phyloP scores from a whole-genome alignment of 2,797 vertebrate species.

The Lagocephalus sceleratus region DNA sequence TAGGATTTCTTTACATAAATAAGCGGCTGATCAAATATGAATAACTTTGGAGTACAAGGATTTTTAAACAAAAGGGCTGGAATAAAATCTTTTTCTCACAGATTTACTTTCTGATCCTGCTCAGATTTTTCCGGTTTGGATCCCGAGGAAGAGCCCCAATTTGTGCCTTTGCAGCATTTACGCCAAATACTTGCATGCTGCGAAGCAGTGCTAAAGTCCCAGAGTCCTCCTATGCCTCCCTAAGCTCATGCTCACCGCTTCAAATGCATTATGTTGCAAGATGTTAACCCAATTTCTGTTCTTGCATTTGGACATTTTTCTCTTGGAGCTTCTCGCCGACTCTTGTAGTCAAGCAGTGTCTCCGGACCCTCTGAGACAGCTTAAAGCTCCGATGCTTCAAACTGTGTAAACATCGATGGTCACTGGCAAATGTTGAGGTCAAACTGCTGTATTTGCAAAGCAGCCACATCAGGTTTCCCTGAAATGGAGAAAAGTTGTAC shows the following conservation, averaged over 20 bases:
- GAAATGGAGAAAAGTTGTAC: no score
- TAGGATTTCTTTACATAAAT: slow-evolving; percentile 43
- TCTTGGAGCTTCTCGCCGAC: slow-evolving; percentile 41
- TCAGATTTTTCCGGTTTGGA: slow-evolving; percentile 3
- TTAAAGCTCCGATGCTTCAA: slow-evolving; percentile 37
- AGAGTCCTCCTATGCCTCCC: slow-evolving; percentile 33
- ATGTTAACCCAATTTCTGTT: slow-evolving; percentile 57
- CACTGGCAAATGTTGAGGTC: slow-evolving; percentile 18
- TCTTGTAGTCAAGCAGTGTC: slow-evolving; percentile 31
- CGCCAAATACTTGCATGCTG: slow-evolving; percentile 29
- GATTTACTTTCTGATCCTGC: no score
- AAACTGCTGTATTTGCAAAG: slow-evolving; percentile 13
- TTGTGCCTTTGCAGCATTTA: slow-evolving; percentile 26
- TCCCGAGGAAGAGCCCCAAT: slow-evolving; percentile 15
- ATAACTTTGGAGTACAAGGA: slow-evolving; percentile 5
- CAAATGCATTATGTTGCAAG: slow-evolving; percentile 47
- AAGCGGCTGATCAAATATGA: slow-evolving; percentile 32
- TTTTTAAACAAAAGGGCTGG: not conserved
- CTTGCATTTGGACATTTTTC: slow-evolving; percentile 42
- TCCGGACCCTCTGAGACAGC: slow-evolving; percentile 21
- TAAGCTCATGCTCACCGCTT: slow-evolving; percentile 53
- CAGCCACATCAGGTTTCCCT: no score
- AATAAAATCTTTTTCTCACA: not conserved
- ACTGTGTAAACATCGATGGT: slow-evolving; percentile 28
- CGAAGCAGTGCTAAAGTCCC: slow-evolving; percentile 42